phyloP scores from a whole-genome alignment of 2,888 invertebrate genomes.

The Cerceris ruficornis region DNA sequence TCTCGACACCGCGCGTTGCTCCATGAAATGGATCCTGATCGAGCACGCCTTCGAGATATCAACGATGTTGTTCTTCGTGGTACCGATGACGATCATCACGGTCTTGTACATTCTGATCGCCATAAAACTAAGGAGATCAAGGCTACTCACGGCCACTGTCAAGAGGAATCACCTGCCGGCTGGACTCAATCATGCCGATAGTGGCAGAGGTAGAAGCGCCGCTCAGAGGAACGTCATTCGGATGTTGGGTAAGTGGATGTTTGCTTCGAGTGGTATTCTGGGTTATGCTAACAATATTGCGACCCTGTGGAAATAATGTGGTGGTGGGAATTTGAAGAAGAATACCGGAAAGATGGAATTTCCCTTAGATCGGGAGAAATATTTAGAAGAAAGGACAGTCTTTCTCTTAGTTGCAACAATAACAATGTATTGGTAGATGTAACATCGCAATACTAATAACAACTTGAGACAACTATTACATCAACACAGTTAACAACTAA shows the following conservation, averaged over 20 bases:
- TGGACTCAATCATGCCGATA: constrained; percentile 83
- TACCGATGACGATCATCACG: constrained; percentile 85
- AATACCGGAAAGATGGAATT: too few relatives aligned
- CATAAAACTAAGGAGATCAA: constrained; percentile 82
- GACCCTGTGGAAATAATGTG: too few relatives aligned
- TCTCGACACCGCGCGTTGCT: constrained; percentile 77
- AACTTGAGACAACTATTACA: too few relatives aligned
- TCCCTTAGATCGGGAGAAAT: too few relatives aligned
- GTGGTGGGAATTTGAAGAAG: too few relatives aligned
- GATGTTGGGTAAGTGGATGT: constrained; percentile 88
- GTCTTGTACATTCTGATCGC: constrained; percentile 84
- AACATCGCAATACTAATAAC: too few relatives aligned
- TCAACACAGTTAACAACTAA: too few relatives aligned
- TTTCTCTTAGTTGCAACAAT: too few relatives aligned
- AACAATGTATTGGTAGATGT: too few relatives aligned
- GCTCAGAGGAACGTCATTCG: constrained; percentile 86
- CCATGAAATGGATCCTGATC: constrained; percentile 81
- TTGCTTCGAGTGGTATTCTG: too few relatives aligned
- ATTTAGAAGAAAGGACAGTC: too few relatives aligned
- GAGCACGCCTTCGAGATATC: constrained; percentile 84
- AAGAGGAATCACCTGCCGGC: constrained; percentile 84
- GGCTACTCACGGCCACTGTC: constrained; percentile 80
- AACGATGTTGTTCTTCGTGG: constrained; percentile 85
- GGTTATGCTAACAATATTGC: too few relatives aligned
- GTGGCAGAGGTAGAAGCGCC: constrained; percentile 80